These are phyloP conservation scores for Leptarthrus brevirostris DNA, from an alignment of 2,888 invertebrate species.

Conservation along the genomic window DNA sequence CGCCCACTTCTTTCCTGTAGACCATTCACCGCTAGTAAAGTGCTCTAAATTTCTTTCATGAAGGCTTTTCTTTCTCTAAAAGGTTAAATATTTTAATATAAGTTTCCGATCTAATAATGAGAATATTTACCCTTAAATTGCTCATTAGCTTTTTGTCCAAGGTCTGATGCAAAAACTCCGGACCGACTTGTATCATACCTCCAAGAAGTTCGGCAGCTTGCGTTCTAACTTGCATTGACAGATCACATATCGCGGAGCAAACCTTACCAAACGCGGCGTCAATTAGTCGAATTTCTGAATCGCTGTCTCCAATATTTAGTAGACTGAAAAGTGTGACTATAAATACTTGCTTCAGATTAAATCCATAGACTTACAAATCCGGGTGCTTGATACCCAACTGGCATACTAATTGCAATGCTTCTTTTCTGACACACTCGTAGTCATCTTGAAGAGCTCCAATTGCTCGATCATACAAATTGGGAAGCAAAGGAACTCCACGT, in stretches of 20 bases:
- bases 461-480: slow-evolving; percentile 73
- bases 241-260: slow-evolving; percentile 92
- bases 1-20: slow-evolving; percentile 89
- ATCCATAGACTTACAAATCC: slow-evolving; percentile 74
- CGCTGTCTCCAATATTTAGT: slow-evolving; percentile 77
- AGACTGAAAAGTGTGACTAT: slow-evolving; percentile 68
- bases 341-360: not conserved
- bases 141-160: slow-evolving; percentile 98
- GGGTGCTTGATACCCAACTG: slow-evolving; percentile 87
- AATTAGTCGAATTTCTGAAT: slow-evolving; percentile 87
- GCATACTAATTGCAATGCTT: slow-evolving; percentile 87
- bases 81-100: slow-evolving; percentile 39
- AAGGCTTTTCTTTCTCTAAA: slow-evolving; percentile 81
- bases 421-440: slow-evolving; percentile 91
- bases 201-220: slow-evolving; percentile 89
- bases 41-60: slow-evolving; percentile 88
- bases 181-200: slow-evolving; percentile 86
- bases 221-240: slow-evolving; percentile 88
- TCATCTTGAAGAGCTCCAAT: slow-evolving; percentile 87
- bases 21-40: slow-evolving; percentile 89
- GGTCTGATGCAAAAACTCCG: slow-evolving; percentile 92
- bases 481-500: slow-evolving; percentile 82
- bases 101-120: too few relatives aligned
- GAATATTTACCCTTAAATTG: slow-evolving; percentile 81
- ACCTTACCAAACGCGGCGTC: slow-evolving; percentile 97